Conservation (phyloP, 2,888 invertebrate species). For the Perizoma flavofasciatum region DNA sequence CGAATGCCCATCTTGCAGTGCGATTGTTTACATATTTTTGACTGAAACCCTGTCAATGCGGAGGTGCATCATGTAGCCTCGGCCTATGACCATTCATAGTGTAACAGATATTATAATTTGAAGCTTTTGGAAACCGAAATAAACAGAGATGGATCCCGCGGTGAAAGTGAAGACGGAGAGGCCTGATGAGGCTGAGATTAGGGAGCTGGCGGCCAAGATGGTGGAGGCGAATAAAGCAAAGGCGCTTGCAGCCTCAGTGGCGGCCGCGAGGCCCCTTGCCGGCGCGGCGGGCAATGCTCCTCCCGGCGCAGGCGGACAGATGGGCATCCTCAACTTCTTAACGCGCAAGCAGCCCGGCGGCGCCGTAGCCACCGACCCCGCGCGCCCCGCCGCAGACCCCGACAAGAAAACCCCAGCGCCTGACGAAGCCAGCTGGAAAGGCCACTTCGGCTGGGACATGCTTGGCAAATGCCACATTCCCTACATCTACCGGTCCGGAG, state of each 20-base stretch:
- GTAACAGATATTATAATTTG: slow-evolving; percentile 20
- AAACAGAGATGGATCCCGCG: slow-evolving; percentile 51
- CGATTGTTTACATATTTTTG: slow-evolving; percentile 70
- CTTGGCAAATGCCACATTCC: slow-evolving; percentile 94
- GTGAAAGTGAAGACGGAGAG: slow-evolving; percentile 88
- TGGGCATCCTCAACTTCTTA: slow-evolving; percentile 86
- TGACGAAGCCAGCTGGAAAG: slow-evolving; percentile 91
- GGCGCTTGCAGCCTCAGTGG: slow-evolving; percentile 75
- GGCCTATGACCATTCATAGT: slow-evolving; percentile 35
- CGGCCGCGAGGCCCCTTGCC: slow-evolving; percentile 76
- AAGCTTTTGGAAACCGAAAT: slow-evolving; percentile 15
- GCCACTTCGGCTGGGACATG: slow-evolving; percentile 95
- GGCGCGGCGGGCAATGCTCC: slow-evolving; percentile 62
- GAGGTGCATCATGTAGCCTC: slow-evolving; percentile 69
- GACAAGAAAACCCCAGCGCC: slow-evolving; percentile 76
- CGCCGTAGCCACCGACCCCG: slow-evolving; percentile 46
- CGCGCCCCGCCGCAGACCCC: slow-evolving; percentile 59
- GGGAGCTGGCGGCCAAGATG: slow-evolving; percentile 94
- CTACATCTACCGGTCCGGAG: slow-evolving; percentile 92
- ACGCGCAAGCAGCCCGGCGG: slow-evolving; percentile 73
- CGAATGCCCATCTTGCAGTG: slow-evolving; percentile 52
- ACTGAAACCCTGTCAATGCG: slow-evolving; percentile 54
- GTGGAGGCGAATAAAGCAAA: slow-evolving; percentile 91
- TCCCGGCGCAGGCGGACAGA: slow-evolving; percentile 71
- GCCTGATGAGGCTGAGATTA: slow-evolving; percentile 94